Evolutionary conservation across 2,797 vertebrate genomes (phyloP), one percentile per base, ranked within the genome.

Genomic region (Lutjanus argentimaculatus): DNA sequence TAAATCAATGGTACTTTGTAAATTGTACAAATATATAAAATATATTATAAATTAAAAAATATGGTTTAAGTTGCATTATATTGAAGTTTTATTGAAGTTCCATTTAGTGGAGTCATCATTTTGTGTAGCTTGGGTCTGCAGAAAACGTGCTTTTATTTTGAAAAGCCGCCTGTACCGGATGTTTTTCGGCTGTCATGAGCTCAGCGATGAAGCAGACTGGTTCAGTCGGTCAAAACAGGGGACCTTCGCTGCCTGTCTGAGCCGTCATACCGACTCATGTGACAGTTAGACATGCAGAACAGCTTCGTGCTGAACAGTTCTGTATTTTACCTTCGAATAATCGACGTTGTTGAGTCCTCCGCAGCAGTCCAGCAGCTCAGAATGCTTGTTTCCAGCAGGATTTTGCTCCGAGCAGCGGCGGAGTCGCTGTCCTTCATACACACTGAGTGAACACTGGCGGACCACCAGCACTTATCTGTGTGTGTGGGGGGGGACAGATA

Each of bases 341-440:
- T 96, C 95, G 82, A 96, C 22, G 94, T 95, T 95, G 90, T 81
- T 87, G 43, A 96, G 83, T 22, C 95, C 95, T 89, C 91, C 95
- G 62, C 96, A 96, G 86, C 96, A 96, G 71, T 96, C 95, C 57
- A 91, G 85, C 61, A 19, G 73, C 22, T 6, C 72, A 1, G 72
- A 36, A 11, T 17, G 81, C 8, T 22, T 21, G 0, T 52, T 59
- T 67, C 12, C 72, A 1, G 25, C 55, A 0, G 67, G 68, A 12
- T 56, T 0, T 67, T 17, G 79, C 57, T 67, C 52, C 7, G 58
- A 17, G 4, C 56, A 2, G 77, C 61, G 12, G 55, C 70, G 1
- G 36, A 36, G 25, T 68, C 63, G 79, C 72, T 53, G 49, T 68
- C 55, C 68, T 73, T 85, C 91, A 92, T 93, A 22, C 53, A 65